These are phyloP conservation scores for Magallana gigas DNA, from an alignment of 1,140 invertebrate genomes.

Conservation along the genomic window DNA sequence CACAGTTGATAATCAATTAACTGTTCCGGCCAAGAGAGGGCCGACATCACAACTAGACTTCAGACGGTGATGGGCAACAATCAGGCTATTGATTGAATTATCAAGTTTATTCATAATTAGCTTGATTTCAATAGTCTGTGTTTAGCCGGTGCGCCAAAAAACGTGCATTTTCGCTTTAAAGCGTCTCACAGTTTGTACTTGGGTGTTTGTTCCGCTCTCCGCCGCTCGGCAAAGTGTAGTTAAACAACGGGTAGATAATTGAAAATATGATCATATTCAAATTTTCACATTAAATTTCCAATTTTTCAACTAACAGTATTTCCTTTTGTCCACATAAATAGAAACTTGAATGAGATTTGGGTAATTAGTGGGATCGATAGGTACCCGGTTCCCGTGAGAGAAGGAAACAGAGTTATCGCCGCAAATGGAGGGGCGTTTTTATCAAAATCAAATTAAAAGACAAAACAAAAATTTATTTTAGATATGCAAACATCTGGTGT, in stretches of 20 bases:
- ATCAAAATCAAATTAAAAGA: slow-evolving; percentile 37
- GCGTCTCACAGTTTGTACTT: background rate
- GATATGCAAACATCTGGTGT: slow-evolving; percentile 6
- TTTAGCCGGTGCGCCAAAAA: slow-evolving; percentile 8
- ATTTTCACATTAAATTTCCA: slow-evolving; percentile 37
- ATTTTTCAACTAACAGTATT: slow-evolving; percentile 29
- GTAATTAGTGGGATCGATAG: background rate
- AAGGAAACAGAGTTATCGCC: background rate
- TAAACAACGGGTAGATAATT: slow-evolving; percentile 23
- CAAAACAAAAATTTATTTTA: slow-evolving; percentile 33
- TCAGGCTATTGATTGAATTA: slow-evolving; percentile 20
- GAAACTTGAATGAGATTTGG: slow-evolving; percentile 33
- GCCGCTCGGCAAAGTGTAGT: slow-evolving; percentile 17
- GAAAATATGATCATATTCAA: slow-evolving; percentile 38
- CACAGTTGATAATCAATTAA: slow-evolving; percentile 34
- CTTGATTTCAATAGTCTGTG: slow-evolving; percentile 24
- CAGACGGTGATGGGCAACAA: slow-evolving; percentile 18
- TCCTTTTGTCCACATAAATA: slow-evolving; percentile 34
- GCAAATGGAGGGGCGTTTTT: slow-evolving; percentile 26
- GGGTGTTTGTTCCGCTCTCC: background rate
- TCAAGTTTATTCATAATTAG: slow-evolving; percentile 37
- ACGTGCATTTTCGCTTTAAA: slow-evolving; percentile 6
- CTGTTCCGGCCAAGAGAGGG: background rate
- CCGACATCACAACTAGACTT: background rate
- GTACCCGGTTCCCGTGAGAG: background rate